Base-by-base conservation (phyloP, 2,888 invertebrate genomes). In the Drosophila eohydei region DNA sequence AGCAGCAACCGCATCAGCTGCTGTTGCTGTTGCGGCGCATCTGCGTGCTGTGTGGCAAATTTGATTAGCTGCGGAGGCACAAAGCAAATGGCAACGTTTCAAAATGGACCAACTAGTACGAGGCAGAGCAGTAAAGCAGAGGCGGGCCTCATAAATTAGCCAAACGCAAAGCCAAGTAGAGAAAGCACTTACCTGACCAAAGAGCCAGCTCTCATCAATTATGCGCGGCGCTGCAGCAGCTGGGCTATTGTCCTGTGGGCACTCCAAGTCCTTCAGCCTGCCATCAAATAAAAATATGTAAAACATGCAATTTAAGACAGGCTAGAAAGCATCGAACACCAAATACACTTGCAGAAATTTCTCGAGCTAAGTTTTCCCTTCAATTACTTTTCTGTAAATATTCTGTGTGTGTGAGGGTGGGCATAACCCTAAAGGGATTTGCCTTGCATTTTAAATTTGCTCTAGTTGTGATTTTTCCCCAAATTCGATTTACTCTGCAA, bases 151-250 rank as follows among this genome's bases (percentile, higher is more conserved):
- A 73, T 71, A 69, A 81, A 74, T 84, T 74, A 83, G 78, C 78
- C 67, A 40, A 57, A n/a, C 57, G 32, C 50, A 40, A n/a, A 67
- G 66, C 54, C 59, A 56, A 80, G 71, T 57, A 58, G 52, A 36
- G 58, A 60, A 41, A 61, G 61, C 78, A 90, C 87, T 90, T 80
- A 92, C 92, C 91, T 92, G 92, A 59, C 89, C 89, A 76, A 92
- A 91, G 67, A 92, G 85, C 92, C 92, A 93, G 85, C 91, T 91
- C 83, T 92, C 92, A 83, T 92, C 92, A 84, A 92, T 92, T 83
- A 91, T 89, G 82, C 83, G 84, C 75, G 87, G 86, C 78, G 90
- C 77, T 71, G 84, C 80, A 60, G 55, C 66, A 36, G 40, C 52
- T 36, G 52, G 21, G 26, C 52, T 30, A 83, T 81, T 83, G 70